Evolutionary conservation across 2,797 vertebrate species (phyloP), one percentile per base, ranked within the genome.

Genomic region (Micropoecilia bifurca): DNA sequence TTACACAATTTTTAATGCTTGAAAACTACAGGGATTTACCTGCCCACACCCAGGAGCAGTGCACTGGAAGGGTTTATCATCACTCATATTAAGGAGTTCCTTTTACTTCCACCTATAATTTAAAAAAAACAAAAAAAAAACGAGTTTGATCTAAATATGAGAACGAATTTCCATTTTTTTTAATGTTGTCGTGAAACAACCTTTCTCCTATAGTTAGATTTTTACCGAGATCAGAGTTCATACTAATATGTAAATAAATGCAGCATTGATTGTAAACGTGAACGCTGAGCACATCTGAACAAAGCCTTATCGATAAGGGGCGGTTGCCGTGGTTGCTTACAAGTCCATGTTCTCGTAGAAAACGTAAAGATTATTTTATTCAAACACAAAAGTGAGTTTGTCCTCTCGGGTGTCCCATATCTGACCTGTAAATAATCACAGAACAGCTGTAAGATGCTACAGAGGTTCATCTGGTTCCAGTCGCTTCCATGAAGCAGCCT

Each of bases 21-120:
- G 39, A n/a, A 2, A 61, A 72, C 4, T 30, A 3, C 33, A 53
- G 30, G 9, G 25, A 16, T 94, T 83, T 96, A 98, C 99, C 98
- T 99, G 99, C 96, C 99, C 99, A 96, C 99, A 99, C 85, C 98
- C 98, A 95, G 99, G 98, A 96, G 98, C 99, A 97, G 97, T 99
- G 83, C 99, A 99, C 96, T 98, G 97, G 95, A 99, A 99, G 81
- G 99, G 99, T 97, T 98, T 99, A 90, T 99, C 99, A 99, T 99
- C 99, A 98, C 98, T 99, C 99, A 99, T 99, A 98, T 98, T 99
- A 98, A 96, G 97, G 93, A 95, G 95, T 96, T 98, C 96, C 96
- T 96, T 96, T 96, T 94, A 87, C 76, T 77, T 88, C 93, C 92
- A 93, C 96, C 98, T 99, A 83, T 68, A 92, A 89, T 71, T 39